Evolutionary conservation across 1,140 invertebrate species (phyloP), one percentile per base, ranked within the genome.

Genomic region (Maniola jurtina): DNA sequence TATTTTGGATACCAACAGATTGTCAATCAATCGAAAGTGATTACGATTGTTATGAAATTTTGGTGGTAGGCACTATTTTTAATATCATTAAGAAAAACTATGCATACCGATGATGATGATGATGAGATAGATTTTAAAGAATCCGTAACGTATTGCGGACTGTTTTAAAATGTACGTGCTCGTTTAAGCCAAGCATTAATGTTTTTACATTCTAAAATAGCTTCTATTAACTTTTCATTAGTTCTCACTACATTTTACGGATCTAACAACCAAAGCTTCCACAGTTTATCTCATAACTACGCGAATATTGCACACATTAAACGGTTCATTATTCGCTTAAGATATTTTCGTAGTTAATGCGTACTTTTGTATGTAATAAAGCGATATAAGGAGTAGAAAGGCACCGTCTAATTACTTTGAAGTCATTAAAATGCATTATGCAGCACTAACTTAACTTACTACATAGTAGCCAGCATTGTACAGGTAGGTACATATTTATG

Each of bases 381-480:
- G 76, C 71, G 73, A 79, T 81, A 63, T 68, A 68, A 63, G 55
- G 73, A 75, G 73, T 73, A 70, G 76, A 83, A 79, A 86, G 77
- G 73, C 71, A 83, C 76, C 80, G 83, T 86, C 84, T 88, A 90
- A 90, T 88, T 83, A 88, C 77, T 76, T 59, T 56, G 66, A 55
- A 71, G 77, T 80, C 81, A 87, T 89, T 87, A 88, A 88, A 86
- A 79, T 75, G 68, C 82, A 80, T 84, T 76, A 81, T 75, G 68
- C 82, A 80, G 86, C 77, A 81, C 83, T 90, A 88, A 86, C 73
- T 84, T 80, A 73, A 25, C 25, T 2, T 25, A 25, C 73, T 80
- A 90, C 86, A 85, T 90, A 90, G 87, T 88, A 88, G 85, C 83
- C 72, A 79, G 75, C 75, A 80, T 80, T 7, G 8, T 15, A 25